These are phyloP conservation scores for Amphipyra berbera DNA, from an alignment of 2,888 invertebrate species.

Conservation along the genomic window DNA sequence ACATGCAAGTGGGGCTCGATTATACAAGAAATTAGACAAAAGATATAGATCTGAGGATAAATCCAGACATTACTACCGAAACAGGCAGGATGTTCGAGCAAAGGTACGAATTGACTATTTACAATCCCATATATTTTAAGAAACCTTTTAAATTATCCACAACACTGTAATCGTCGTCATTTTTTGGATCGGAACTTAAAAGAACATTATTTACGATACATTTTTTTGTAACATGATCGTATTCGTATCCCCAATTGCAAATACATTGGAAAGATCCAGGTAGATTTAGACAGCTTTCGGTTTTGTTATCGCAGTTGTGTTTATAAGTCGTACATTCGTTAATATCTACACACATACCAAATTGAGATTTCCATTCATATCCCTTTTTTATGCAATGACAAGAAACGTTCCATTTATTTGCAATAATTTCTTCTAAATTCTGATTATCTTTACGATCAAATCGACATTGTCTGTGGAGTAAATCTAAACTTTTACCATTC, in stretches of 20 bases:
- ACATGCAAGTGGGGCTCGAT: constrained; percentile 85
- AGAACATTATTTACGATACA: constrained; percentile 49
- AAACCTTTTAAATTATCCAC: constrained; percentile 28
- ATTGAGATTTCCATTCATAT: constrained; percentile 90
- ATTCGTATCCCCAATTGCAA: constrained; percentile 86
- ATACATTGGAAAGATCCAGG: constrained; percentile 85
- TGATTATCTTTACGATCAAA: constrained; percentile 78
- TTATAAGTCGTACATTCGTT: constrained; percentile 88
- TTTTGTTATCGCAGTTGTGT: constrained; percentile 77
- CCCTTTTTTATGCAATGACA: constrained; percentile 88
- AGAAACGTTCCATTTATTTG: constrained; percentile 91
- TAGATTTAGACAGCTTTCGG: constrained; percentile 90
- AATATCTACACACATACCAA: constrained; percentile 91
- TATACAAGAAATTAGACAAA: constrained; percentile 95
- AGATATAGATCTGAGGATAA: constrained; percentile 95
- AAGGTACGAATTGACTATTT: constrained; percentile 88
- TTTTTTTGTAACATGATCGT: constrained; percentile 56
- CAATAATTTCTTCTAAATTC: constrained; percentile 83
- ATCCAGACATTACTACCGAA: constrained; percentile 91
- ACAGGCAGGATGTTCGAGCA: constrained; percentile 93
- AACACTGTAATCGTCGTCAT: constrained; percentile 9
- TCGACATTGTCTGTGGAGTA: constrained; percentile 61
- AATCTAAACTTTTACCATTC: constrained; percentile 59
- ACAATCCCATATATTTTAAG: constrained; percentile 37
- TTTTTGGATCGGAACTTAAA: not conserved